Conservation (phyloP, 92 coral and sea anemone species). For the Porites cylindrica region DNA sequence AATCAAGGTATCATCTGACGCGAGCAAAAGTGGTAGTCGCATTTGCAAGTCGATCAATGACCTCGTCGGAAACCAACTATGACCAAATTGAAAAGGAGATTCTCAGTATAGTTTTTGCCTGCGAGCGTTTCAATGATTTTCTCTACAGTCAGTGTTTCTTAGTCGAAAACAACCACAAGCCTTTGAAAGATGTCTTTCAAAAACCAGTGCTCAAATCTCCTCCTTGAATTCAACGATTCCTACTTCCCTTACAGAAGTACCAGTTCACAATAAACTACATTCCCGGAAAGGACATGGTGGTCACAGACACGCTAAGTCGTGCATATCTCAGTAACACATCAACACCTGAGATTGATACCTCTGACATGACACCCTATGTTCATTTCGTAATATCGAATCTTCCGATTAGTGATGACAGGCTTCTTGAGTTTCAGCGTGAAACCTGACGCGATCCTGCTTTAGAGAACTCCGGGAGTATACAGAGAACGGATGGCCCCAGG, state of each 20-base stretch:
- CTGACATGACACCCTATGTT: conserved; percentile 36
- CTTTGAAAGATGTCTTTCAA: conserved; percentile 8
- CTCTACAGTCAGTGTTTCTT: too few species aligned
- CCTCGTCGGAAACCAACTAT: conserved; percentile 49
- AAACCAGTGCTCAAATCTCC: conserved; percentile 26
- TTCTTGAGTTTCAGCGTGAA: conserved; percentile 38
- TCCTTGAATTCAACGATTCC: conserved; percentile 21
- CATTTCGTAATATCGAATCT: conserved; percentile 29
- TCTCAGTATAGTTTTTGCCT: conserved; percentile 38
- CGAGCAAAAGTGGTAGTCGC: conserved; percentile 31
- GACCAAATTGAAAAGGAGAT: conserved; percentile 51
- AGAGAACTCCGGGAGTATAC: conserved; percentile 19
- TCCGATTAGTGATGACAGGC: conserved; percentile 51
- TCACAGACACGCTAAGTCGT: conserved; percentile 18
- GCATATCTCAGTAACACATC: conserved; percentile 14
- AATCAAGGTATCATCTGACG: conserved; percentile 33
- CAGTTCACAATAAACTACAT: not conserved
- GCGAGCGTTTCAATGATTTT: conserved; percentile 34
- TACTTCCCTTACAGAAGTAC: conserved; percentile 7
- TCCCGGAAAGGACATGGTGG: not conserved
- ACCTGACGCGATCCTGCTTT: conserved; percentile 22
- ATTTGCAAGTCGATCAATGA: conserved; percentile 40
- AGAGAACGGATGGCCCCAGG: conserved; percentile 27
- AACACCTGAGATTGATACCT: conserved; percentile 20
- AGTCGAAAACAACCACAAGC: too few species aligned